Base-by-base conservation (phyloP, 2,888 invertebrate species). In the Tenthredo distinguenda region DNA sequence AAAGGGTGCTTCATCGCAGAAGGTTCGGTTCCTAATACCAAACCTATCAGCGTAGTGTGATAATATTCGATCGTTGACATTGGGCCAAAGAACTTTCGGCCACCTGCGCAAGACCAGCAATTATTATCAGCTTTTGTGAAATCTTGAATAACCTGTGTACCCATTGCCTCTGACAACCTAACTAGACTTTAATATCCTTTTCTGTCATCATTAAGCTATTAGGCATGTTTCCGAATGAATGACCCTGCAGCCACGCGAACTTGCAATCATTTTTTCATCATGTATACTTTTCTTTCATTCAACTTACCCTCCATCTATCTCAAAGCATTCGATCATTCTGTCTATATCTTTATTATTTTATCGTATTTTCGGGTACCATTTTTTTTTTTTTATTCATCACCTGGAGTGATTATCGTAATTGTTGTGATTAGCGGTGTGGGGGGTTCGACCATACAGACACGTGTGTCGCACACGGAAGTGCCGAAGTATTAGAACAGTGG, bases 241-340 rank as follows among this genome's bases (percentile, higher is more conserved):
- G 12, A n/a, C 43, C 50, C n/a, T 21, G 37, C 40, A 81, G 40
- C 81, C 81, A 81, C 81, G 81, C 81, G 40, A 81, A 62, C 40
- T 40, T 1, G 81, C 18, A 40, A 81, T 81, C 81, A 81, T 40
- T 81, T 21, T 62, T 37, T 81, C 58, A 81, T 81, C n/a, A 50
- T 77, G 34, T 7, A 68, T 15, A 40, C 76, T 43, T 15, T 26
- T 26, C 76, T 15, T 76, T 47, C 34, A 15, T n/a, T 15, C 15
- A 71, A 47, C 10, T 26, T 76, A 47, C 43, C 43, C 21, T 26
- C 55, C 55, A 55, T 26, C 55, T 77, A 55, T 18, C 77, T 31
- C 31, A 37, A 18, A 9, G n/a, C 2, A 26, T 74, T 74, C 9
- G n/a, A 74, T 40, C 43, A 31, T 9, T n/a, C 5, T 26, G 9